Conservation (phyloP, 2,888 invertebrate genomes). For the Plebejus anna region DNA sequence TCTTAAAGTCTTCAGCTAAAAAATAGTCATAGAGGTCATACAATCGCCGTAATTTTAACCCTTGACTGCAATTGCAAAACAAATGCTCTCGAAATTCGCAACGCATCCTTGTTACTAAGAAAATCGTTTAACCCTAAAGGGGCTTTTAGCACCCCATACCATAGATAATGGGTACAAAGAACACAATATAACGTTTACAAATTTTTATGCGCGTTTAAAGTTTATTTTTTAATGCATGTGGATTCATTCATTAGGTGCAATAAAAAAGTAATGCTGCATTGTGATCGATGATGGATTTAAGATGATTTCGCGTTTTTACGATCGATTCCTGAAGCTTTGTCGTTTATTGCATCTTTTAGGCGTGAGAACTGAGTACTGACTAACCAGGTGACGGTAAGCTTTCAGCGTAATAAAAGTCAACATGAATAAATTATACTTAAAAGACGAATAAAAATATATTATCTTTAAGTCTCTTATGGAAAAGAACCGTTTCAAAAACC, state of each 20-base stretch:
- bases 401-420: slow-evolving; percentile 6
- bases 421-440: not conserved
- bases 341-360: slow-evolving; percentile 51
- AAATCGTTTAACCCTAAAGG: slow-evolving; percentile 40
- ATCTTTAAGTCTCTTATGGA: no score
- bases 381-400: slow-evolving; percentile 34
- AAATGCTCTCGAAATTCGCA: slow-evolving; percentile 22
- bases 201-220: slow-evolving; percentile 68
- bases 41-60: slow-evolving; percentile 20
- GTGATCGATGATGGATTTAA: slow-evolving; percentile 69
- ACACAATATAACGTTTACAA: slow-evolving; percentile 64
- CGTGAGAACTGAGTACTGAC: slow-evolving; percentile 69
- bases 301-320: slow-evolving; percentile 75
- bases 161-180: slow-evolving; percentile 47
- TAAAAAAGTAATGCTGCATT: slow-evolving; percentile 73
- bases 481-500: no score
- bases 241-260: slow-evolving; percentile 60
- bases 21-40: not conserved
- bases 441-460: not conserved
- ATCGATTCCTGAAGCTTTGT: slow-evolving; percentile 62
- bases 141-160: slow-evolving; percentile 60
- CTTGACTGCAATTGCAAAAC: slow-evolving; percentile 1
- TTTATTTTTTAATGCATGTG: slow-evolving; percentile 70
- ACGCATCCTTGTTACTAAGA: slow-evolving; percentile 32
- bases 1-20: slow-evolving; percentile 11